phyloP scores from a whole-genome alignment of 2,797 vertebrate species.

The Phylloscopus collybita region DNA sequence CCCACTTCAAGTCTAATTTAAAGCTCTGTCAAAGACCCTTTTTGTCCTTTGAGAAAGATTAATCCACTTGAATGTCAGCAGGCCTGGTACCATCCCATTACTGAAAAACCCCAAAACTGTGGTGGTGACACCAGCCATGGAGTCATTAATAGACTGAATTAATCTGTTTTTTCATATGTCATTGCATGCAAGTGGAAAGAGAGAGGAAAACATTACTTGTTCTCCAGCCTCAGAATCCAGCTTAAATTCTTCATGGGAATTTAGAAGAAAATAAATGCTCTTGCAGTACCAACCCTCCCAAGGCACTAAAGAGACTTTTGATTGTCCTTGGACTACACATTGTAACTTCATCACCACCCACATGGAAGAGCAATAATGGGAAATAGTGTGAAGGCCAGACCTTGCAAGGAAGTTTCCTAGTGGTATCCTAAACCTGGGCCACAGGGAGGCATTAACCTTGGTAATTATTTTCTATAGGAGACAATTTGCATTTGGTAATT shows the following conservation, averaged over 20 bases:
- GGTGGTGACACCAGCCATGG: background rate
- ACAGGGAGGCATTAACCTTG: background rate
- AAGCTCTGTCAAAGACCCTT: background rate
- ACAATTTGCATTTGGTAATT: background rate
- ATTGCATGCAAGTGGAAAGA: background rate
- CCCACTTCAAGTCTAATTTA: background rate
- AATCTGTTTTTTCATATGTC: background rate
- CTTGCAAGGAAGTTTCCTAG: background rate
- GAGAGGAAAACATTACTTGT: background rate
- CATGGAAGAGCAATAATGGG: background rate
- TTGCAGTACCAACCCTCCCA: background rate
- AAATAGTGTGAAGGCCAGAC: background rate
- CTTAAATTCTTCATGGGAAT: too few relatives aligned
- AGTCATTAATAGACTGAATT: background rate
- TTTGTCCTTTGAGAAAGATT: background rate
- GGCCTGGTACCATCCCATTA: background rate
- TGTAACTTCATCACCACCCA: background rate
- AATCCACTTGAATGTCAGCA: background rate
- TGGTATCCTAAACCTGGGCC: background rate
- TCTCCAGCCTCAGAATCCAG: background rate
- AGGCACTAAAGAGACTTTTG: background rate
- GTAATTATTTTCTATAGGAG: background rate
- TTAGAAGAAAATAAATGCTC: too few relatives aligned
- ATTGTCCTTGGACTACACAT: background rate
- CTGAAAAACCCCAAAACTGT: background rate